Base-by-base conservation (phyloP, 2,113 vertebrate species). In the Benitochromis conjunctus region DNA sequence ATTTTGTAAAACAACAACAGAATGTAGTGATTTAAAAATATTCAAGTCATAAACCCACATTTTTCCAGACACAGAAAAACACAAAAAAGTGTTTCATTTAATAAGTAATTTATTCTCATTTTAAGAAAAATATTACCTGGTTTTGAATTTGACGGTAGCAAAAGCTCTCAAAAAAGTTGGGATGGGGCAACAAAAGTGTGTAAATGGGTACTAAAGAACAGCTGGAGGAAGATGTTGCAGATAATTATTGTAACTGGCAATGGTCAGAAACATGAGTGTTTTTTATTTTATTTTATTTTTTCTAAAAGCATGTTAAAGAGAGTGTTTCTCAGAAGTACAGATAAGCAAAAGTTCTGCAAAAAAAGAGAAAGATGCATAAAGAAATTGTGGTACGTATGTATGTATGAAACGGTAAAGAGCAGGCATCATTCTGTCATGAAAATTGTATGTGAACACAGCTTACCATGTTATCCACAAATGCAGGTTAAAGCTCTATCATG, bases 401-500 rank as follows among this genome's bases (percentile, higher is more conserved):
- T n/a, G 18, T n/a, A 62, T 4, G 58, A 36, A 62, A 62, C 11
- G 11, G 16, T 62, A 62, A 62, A 62, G 0, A 62, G 36, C 0
- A n/a, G 31, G 2, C 2, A 62, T 0, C 3, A 62, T 62, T 36
- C 58, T 62, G 31, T 36, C 18, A 36, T 31, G 29, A 31, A 31
- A 31, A 62, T 7, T 62, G 58, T 7, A 62, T 0, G 18, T 36
- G 18, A 36, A 36, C 58, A 36, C 31, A 62, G 58, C 16, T 34
- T 16, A 62, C 0, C 58, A 62, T 62, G 34, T 62, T 31, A 7
- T 62, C 58, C 58, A 62, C 58, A 62, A 62, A 62, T 62, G 58
- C 16, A 62, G 29, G 58, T 62, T 62, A 62, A 62, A 7, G 58
- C 18, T 3, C 16, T 36, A 36, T 36, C 58, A 4, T 62, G 9